These are phyloP conservation scores for Drosophila greeni DNA, from an alignment of 2,888 invertebrate species.

Conservation along the genomic window DNA sequence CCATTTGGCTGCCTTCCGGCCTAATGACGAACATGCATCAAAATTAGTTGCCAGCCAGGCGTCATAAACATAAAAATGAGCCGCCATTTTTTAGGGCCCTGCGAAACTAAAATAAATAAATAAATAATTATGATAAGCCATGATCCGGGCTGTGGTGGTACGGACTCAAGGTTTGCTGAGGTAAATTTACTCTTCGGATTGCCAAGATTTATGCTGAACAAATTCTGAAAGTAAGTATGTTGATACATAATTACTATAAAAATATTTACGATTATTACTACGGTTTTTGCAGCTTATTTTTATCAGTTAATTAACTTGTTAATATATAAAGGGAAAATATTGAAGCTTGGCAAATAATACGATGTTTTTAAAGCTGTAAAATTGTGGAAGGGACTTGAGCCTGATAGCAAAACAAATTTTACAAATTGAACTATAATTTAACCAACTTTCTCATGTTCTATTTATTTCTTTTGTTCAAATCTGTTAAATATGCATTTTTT, in stretches of 20 bases:
- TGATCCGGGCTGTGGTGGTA: conserved; percentile 28
- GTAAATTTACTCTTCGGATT: conserved; percentile 16
- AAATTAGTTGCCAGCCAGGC: conserved; percentile 50
- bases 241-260: not conserved
- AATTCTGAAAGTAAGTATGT: conserved; percentile 1
- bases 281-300: not conserved
- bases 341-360: too few species aligned
- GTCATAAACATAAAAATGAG: conserved; percentile 46
- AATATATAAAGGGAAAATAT: not conserved
- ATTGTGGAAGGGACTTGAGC: too few species aligned
- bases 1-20: conserved; percentile 43
- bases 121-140: conserved; percentile 66
- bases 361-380: too few species aligned
- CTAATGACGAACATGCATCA: conserved; percentile 68
- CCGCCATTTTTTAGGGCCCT: conserved; percentile 36
- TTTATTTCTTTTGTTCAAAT: too few species aligned
- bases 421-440: too few species aligned
- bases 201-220: conserved; percentile 2
- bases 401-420: too few species aligned
- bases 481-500: not conserved
- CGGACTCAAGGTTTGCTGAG: conserved; percentile 10
- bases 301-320: conserved; percentile 6
- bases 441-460: too few species aligned
- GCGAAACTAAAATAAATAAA: conserved; percentile 60
- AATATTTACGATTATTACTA: conserved; percentile 4